Base-by-base conservation (phyloP, 1,140 invertebrate species). In the Matsumurasca onukii region DNA sequence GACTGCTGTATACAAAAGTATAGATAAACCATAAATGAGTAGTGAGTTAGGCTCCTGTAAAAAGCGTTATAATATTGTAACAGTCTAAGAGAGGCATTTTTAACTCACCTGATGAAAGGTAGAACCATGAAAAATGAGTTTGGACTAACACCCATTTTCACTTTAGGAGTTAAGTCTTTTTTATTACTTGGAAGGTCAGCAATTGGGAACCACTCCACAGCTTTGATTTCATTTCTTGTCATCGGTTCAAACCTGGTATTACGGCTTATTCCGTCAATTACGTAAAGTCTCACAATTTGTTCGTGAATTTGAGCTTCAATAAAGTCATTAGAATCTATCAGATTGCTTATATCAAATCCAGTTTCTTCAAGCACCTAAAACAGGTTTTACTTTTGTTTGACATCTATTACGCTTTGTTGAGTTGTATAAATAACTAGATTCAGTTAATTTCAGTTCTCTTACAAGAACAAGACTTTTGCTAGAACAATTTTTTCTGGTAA, bases 71-170 rank as follows among this genome's bases (percentile, higher is more conserved):
- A n/a, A n/a, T n/a, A n/a, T n/a, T n/a, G n/a, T n/a, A n/a, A n/a
- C n/a, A n/a, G n/a, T n/a, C n/a, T n/a, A n/a, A n/a, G n/a, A n/a
- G n/a, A n/a, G n/a, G 34, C 17, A 39, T 39, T 39, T 39, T 9
- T 39, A 17, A 74, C 78, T 82, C 78, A 90, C 88, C 93, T 97
- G 3, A 98, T 88, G 82, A 97, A 98, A 20, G 96, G 95, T 67
- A 95, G 85, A 48, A 97, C 93, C 91, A 97, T 97, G 76, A 95
- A 98, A 82, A 98, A 98, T 45, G 90, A 86, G 79, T 94, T 95
- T 3, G 92, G 85, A 49, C 74, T 76, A 75, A 85, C 87, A 0
- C 92, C 92, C 73, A 92, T 87, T 80, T 91, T 90, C 5, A 88
- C 77, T 81, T 94, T 94, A 20, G 91, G 88, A 25, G 88, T 91